phyloP scores from a whole-genome alignment of 2,113 vertebrate species.

The Megaleporinus macrocephalus region DNA sequence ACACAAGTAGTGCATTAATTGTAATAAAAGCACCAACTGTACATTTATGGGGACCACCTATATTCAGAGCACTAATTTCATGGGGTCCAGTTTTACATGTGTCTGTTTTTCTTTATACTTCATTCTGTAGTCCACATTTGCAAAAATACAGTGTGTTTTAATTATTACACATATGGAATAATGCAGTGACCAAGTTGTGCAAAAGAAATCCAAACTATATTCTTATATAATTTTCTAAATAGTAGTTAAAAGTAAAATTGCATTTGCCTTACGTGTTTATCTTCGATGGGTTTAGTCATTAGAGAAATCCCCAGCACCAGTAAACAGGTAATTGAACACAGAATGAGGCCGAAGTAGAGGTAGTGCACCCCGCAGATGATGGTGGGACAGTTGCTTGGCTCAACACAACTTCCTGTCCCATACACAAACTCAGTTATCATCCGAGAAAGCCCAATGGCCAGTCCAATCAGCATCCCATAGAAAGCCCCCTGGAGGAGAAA shows the following conservation, averaged over 20 bases:
- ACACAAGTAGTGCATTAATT: neutral
- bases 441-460: constrained; percentile 80
- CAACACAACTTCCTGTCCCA: constrained; percentile 86
- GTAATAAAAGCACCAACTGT: neutral
- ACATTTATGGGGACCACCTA: neutral
- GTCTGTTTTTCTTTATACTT: too few species aligned
- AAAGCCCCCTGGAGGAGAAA: constrained; percentile 87
- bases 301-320: constrained; percentile 82
- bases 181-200: too few species aligned
- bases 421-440: constrained; percentile 92
- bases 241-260: neutral
- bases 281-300: constrained; percentile 91
- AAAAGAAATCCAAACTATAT: too few species aligned
- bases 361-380: constrained; percentile 96
- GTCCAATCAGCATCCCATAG: constrained; percentile 85
- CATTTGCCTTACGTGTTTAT: constrained; percentile 83
- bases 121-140: too few species aligned
- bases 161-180: too few species aligned
- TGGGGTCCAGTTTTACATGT: too few species aligned
- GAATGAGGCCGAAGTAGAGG: constrained; percentile 92
- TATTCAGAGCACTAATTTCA: too few species aligned
- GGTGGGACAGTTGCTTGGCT: constrained; percentile 84
- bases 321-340: constrained; percentile 76
- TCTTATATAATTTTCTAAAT: too few species aligned
- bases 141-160: too few species aligned